Evolutionary conservation across 2,797 vertebrate genomes (phyloP).

Genomic region (Anguilla marmorata): DNA sequence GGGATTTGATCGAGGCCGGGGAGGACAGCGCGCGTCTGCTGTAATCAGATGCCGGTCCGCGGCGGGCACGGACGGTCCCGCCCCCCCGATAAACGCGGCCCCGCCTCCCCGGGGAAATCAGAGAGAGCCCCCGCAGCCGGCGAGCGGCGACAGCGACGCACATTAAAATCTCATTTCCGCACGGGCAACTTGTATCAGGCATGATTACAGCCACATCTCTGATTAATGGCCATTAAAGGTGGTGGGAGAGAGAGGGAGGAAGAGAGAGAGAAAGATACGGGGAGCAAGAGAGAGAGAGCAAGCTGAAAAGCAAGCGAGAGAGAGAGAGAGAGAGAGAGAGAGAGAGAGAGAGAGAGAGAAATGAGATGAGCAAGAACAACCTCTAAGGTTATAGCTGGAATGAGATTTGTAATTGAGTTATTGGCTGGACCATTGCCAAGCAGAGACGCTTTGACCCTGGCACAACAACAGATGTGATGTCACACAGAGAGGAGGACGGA

Average conservation of each 20-base stretch:
- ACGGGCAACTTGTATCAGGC: conserved; percentile 56
- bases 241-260: neutral
- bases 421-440: neutral
- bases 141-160: conserved; percentile 53
- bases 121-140: conserved; percentile 50
- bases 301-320: neutral
- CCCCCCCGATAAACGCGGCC: neutral
- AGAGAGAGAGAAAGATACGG: neutral
- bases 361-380: neutral
- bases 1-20: neutral
- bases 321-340: neutral
- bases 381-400: conserved; percentile 9
- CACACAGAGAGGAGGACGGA: neutral
- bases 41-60: neutral
- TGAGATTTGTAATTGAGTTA: conserved; percentile 9
- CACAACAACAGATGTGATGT: neutral
- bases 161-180: conserved; percentile 58
- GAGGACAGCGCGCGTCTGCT: neutral
- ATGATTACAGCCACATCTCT: conserved; percentile 51
- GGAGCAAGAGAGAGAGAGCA: neutral
- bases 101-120: conserved; percentile 57
- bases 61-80: neutral
- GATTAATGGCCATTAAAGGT: conserved; percentile 51
- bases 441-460: neutral
- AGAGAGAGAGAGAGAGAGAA: neutral